Base-by-base conservation (phyloP, 2,113 vertebrate genomes). In the Leucoraja erinaceus region DNA sequence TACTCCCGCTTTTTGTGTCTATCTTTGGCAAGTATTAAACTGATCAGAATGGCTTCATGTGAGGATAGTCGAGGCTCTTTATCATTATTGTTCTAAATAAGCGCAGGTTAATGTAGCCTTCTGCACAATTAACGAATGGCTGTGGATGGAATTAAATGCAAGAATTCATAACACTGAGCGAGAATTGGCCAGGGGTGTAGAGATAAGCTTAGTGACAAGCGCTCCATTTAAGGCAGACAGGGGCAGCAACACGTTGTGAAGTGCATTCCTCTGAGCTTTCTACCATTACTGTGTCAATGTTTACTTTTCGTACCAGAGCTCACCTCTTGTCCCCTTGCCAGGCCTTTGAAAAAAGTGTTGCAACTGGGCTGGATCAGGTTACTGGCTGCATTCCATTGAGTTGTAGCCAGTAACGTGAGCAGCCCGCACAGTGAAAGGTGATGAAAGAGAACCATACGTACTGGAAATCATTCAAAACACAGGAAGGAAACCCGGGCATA, bases 241-340 rank as follows among this genome's bases (percentile, higher is more conserved):
- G 70, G 66, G 33, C 20, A 91, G 33, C 38, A 25, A 33, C 63
- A 38, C 83, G 47, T 72, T 72, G 90, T 70, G 68, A 91, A 28
- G 33, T 91, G 63, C 66, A 72, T 91, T 74, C 68, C 38, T 91
- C n/a, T 28, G 90, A 91, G 10, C 22, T 9, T 72, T 91, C 90
- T 74, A 91, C 68, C 28, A 25, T 91, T 91, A 91, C 90, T 72
- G 38, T 91, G 90, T 72, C 31, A 91, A 91, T 54, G 68, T 91
- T 91, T 91, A 91, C 90, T 91, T 91, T 91, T 47, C 68, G 6
- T 8, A 33, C 90, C 66, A 12, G 38, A 0, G 90, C 33, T 74
- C 90, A 91, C 90, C 90, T 91, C 4, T 74, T 33, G 66, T 72
- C n/a, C 90, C 68, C 38, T 54, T 72, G 20, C 16, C 90, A 91